Percentiles rank a stretch among this genome's conserved stretches.
Evolutionary conservation across 2,797 vertebrate genomes (phyloP).

Genomic region (Emydoidea blandingii): DNA sequence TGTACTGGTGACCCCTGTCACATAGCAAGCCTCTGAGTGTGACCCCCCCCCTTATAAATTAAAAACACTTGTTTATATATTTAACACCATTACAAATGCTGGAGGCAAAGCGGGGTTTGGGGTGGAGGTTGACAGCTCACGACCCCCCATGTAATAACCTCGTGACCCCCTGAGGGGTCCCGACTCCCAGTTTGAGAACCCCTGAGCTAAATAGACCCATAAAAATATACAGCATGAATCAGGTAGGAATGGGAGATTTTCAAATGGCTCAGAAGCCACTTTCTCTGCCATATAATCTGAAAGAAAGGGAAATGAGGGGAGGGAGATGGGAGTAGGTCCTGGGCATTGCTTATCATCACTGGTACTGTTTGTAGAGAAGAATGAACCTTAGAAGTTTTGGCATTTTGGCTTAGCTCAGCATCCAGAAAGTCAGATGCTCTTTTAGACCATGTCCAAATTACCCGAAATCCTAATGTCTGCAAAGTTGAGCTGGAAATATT

Average conservation of each 20-base stretch:
- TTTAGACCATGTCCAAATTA: background rate
- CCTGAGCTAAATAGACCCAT: background rate
- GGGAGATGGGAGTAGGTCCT: background rate
- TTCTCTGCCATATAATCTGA: background rate
- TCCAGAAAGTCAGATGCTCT: background rate
- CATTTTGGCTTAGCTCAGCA: background rate
- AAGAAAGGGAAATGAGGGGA: background rate
- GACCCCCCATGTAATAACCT: too few relatives aligned
- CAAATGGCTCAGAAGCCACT: background rate
- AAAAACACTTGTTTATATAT: too few relatives aligned
- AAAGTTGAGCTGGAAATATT: background rate
- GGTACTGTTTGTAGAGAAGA: background rate
- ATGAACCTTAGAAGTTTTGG: background rate
- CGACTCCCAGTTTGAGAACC: too few relatives aligned
- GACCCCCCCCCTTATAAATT: too few relatives aligned
- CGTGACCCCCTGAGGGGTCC: too few relatives aligned
- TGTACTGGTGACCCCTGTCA: too few relatives aligned
- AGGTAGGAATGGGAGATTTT: rapidly evolving
- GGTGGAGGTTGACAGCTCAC: too few relatives aligned
- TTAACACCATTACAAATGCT: too few relatives aligned
- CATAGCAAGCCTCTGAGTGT: too few relatives aligned
- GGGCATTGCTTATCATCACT: background rate
- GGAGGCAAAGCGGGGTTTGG: too few relatives aligned
- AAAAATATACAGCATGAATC: background rate
- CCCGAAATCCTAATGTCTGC: background rate